Base-by-base conservation (phyloP, 1,140 invertebrate genomes). In the Drosophila subpulchrella region DNA sequence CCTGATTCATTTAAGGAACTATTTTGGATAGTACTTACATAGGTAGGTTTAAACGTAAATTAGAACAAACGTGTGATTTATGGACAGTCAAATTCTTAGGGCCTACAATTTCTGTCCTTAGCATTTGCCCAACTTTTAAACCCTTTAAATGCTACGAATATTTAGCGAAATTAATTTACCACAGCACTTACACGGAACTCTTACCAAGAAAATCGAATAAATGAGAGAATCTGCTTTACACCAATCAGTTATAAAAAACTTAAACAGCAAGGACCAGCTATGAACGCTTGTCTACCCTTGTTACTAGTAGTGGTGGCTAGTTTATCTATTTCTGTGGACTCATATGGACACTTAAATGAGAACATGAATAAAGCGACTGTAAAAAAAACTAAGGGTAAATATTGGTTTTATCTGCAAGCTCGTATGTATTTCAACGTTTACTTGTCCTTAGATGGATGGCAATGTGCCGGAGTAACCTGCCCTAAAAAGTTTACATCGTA, bases 381-480 rank as follows among this genome's bases (percentile, higher is more conserved):
- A 6, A 41, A 32, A 20, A 62, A 62, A 20, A 62, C 38, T 30
- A 24, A 41, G 17, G 8, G 60, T 62, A 42, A 32, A 17, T 15
- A 15, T 11, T 17, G 7, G 11, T 15, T 11, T 6, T 20, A 6
- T 13, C 10, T 27, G 17, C 27, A 8, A n/a, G 20, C 27, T 0
- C 8, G 6, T n/a, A n/a, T 6, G n/a, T 6, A 12, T 32, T 32
- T 32, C 24, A 3, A 15, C 12, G 2, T 3, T 4, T 11, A 15
- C 6, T 38, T 24, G 3, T 3, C 20, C 27, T 4, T 15, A 67
- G 63, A 42, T 7, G 44, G 36, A 8, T 67, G 59, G 59, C 11
- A 24, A 34, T 67, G 63, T 48, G 60, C 11, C 27, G 59, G 59
- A 8, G 36, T 67, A 4, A 13, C 17, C 3, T 67, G 63, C 36